Evolutionary conservation across 2,113 vertebrate species (phyloP).

Genomic region (Eudyptes chrysolophus): DNA sequence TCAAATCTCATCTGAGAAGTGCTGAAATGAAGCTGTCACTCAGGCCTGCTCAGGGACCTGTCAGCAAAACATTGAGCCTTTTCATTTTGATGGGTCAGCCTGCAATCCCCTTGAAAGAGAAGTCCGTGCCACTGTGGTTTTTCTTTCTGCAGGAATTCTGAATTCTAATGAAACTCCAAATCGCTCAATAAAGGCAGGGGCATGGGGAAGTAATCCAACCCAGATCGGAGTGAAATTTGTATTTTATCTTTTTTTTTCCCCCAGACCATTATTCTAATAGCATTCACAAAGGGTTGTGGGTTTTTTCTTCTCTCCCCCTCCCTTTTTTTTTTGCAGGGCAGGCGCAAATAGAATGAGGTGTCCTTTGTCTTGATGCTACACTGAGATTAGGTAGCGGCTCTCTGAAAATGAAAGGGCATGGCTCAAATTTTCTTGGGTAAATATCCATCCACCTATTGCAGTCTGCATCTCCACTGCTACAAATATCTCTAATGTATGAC

Average conservation of each 20-base stretch:
- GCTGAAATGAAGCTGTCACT: constrained; percentile 88
- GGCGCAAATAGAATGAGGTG: constrained; percentile 62
- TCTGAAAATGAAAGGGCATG: constrained; percentile 75
- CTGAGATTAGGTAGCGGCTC: constrained; percentile 72
- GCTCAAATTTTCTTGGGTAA: constrained; percentile 79
- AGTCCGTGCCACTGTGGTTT: constrained; percentile 74
- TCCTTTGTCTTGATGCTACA: constrained; percentile 75
- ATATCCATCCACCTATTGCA: constrained; percentile 70
- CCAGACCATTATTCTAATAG: constrained; percentile 71
- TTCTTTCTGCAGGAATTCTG: constrained; percentile 82
- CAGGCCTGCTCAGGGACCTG: constrained; percentile 82
- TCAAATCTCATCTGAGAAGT: constrained; percentile 82
- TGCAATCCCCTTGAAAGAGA: constrained; percentile 83
- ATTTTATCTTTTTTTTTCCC: constrained; percentile 67
- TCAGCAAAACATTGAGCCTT: constrained; percentile 83
- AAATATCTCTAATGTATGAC: constrained; percentile 48
- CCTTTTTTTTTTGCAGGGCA: constrained; percentile 15
- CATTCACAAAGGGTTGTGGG: constrained; percentile 62
- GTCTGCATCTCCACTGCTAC: constrained; percentile 38
- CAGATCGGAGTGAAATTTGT: constrained; percentile 79
- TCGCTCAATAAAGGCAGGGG: constrained; percentile 82
- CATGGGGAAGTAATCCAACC: constrained; percentile 78
- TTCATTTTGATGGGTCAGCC: constrained; percentile 88
- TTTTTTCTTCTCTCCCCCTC: not conserved
- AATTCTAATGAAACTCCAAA: constrained; percentile 88